These are phyloP conservation scores for silkworm (Bombyx mori) DNA, from an alignment of 1,140 invertebrate genomes.

Conservation along the genomic window ASM3026992v2 NC_085118.1:8597001-8597500, in stretches of 20 bases:
- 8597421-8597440: conserved; percentile 30
- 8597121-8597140: too few species aligned
- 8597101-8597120: too few species aligned
- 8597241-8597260: conserved; percentile 43
- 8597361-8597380: conserved; percentile 65
- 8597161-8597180: not conserved
- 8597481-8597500: not conserved
- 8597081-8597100: too few species aligned
- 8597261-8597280: conserved; percentile 59
- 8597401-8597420: conserved; percentile 53
- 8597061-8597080: too few species aligned
- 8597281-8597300: conserved; percentile 55
- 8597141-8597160: too few species aligned
- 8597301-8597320: conserved; percentile 62
- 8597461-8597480: not conserved
- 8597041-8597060: too few species aligned
- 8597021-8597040: too few species aligned
- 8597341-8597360: conserved; percentile 42
- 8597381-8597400: conserved; percentile 53
- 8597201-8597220: not conserved
- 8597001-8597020: too few species aligned
- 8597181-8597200: not conserved
- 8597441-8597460: conserved; percentile 1
- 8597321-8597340: conserved; percentile 54
- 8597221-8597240: not conserved